Evolutionary conservation across 2,888 invertebrate species (phyloP).

Genomic region (Chrysotoxum bicinctum): DNA sequence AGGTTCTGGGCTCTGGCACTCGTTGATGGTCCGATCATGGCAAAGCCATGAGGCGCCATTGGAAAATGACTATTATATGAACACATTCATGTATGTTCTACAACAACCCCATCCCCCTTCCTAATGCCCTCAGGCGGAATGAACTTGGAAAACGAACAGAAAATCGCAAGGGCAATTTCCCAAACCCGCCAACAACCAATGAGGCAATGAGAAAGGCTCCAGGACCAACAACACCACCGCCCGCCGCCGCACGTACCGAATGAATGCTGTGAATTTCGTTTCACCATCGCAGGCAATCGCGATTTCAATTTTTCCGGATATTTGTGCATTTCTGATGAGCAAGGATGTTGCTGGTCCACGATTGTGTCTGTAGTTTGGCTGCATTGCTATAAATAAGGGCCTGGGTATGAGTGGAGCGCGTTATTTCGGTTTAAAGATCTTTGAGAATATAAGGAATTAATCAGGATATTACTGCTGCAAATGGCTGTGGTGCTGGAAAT

Average conservation of each 20-base stretch:
- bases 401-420: not conserved
- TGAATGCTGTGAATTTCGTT: constrained; percentile 22
- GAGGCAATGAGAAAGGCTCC: constrained; percentile 15
- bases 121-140: not conserved
- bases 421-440: constrained; percentile 40
- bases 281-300: constrained; percentile 47
- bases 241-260: not conserved
- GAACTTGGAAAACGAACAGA: constrained; percentile 13
- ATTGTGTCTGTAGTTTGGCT: not conserved
- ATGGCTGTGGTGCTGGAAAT: constrained; percentile 25
- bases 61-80: constrained; percentile 17
- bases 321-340: constrained; percentile 42
- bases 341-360: constrained; percentile 12
- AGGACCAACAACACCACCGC: not conserved
- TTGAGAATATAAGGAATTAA: constrained; percentile 70
- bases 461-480: constrained; percentile 64
- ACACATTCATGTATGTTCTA: not conserved
- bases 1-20: not conserved
- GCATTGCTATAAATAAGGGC: not conserved
- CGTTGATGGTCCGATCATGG: not conserved
- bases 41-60: not conserved
- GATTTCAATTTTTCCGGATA: constrained; percentile 60
- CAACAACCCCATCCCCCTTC: not conserved
- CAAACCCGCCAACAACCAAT: constrained; percentile 27
- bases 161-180: constrained; percentile 49